Conservation (phyloP, 2,888 invertebrate genomes). For the Ophonus ardosiacus region DNA sequence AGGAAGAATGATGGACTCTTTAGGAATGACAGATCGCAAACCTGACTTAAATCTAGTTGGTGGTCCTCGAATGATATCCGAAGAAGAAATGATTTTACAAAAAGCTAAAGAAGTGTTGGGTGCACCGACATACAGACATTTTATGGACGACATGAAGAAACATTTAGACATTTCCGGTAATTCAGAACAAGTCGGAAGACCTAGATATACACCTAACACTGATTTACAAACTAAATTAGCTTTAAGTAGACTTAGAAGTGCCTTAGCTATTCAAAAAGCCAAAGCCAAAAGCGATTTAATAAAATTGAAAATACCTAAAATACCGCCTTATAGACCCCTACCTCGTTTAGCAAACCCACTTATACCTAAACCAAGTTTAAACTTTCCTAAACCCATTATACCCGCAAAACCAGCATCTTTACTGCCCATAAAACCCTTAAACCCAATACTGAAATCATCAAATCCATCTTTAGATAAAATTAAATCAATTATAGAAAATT, state of each 20-base stretch:
- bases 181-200: background rate
- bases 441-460: background rate
- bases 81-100: constrained; percentile 53
- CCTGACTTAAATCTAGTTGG: constrained; percentile 13
- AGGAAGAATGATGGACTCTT: constrained; percentile 45
- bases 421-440: constrained; percentile 1
- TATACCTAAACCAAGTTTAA: background rate
- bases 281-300: constrained; percentile 27
- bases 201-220: background rate
- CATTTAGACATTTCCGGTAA: constrained; percentile 16
- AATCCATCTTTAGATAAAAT: constrained; percentile 29
- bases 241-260: background rate
- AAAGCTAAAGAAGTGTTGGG: constrained; percentile 37
- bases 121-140: constrained; percentile 30
- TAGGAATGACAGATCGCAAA: constrained; percentile 51
- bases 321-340: background rate
- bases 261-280: background rate
- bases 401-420: background rate
- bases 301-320: background rate
- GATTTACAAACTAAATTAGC: constrained; percentile 21
- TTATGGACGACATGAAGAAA: constrained; percentile 51
- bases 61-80: background rate
- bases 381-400: background rate
- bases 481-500: background rate
- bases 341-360: background rate